These are phyloP conservation scores for Aurelia coerulea DNA, from an alignment of 30 jellyfish, hydroid and myxozoan genomes.

Conservation along the genomic window DNA sequence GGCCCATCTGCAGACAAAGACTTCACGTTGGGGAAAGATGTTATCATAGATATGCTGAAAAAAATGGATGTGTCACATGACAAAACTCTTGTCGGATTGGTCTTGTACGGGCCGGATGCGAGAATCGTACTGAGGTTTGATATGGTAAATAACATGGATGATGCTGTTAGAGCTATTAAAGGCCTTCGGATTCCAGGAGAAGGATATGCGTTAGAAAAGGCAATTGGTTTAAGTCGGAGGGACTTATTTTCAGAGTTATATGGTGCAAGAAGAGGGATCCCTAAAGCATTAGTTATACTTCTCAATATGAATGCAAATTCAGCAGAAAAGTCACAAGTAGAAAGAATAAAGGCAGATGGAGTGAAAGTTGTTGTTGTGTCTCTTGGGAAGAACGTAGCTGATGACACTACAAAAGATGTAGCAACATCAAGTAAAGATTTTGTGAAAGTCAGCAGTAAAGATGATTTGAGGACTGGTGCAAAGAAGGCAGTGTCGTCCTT, in stretches of 20 bases:
- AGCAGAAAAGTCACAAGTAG: neutral
- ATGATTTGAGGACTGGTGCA: neutral
- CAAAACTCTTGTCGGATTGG: slow-evolving; percentile 36
- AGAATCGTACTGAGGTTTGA: slow-evolving; percentile 18
- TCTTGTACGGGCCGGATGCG: slow-evolving; percentile 37
- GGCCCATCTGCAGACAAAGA: slow-evolving; percentile 50
- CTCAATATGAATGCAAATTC: slow-evolving; percentile 11
- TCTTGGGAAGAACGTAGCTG: slow-evolving; percentile 33
- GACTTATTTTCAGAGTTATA: slow-evolving; percentile 33
- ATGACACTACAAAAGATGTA: slow-evolving; percentile 1
- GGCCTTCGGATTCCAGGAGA: neutral
- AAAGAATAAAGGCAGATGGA: slow-evolving; percentile 23
- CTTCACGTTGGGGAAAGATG: slow-evolving; percentile 41
- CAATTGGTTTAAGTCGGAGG: slow-evolving; percentile 66
- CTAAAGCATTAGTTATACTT: slow-evolving; percentile 70
- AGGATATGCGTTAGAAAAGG: slow-evolving; percentile 33
- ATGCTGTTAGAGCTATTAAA: neutral
- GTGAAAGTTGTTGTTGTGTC: slow-evolving; percentile 36
- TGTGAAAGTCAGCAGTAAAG: neutral
- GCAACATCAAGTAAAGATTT: neutral
- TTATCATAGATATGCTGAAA: slow-evolving; percentile 26
- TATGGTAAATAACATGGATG: neutral
- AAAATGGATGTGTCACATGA: slow-evolving; percentile 14
- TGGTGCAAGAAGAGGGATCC: slow-evolving; percentile 66
- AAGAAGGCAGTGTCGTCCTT: neutral